These are phyloP conservation scores for Ectropis grisescens DNA, from an alignment of 1,140 invertebrate genomes.

Conservation along the genomic window DNA sequence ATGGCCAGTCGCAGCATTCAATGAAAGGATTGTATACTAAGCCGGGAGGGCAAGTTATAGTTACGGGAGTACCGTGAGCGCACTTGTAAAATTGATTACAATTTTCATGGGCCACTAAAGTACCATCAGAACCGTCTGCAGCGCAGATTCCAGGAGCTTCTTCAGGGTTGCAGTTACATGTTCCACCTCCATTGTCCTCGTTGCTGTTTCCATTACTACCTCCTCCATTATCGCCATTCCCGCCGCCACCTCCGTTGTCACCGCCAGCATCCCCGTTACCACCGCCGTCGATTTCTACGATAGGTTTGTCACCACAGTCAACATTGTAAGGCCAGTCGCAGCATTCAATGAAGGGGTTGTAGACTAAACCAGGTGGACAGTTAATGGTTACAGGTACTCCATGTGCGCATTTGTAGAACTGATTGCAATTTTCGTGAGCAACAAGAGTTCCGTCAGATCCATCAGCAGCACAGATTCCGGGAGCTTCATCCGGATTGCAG, in stretches of 20 bases:
- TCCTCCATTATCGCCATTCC: neutral
- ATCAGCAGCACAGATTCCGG: constrained; percentile 17
- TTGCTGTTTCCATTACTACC: constrained; percentile 1
- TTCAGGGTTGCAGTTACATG: constrained; percentile 6
- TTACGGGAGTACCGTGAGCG: constrained; percentile 6
- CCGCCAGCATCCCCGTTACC: neutral
- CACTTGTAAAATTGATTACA: constrained; percentile 15
- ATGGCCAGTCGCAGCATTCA: constrained; percentile 47
- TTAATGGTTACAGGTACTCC: constrained; percentile 10
- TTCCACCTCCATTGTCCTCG: neutral
- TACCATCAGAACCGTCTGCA: constrained; percentile 10
- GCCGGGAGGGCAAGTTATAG: constrained; percentile 2
- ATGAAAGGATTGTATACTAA: constrained; percentile 10
- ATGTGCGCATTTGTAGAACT: constrained; percentile 21
- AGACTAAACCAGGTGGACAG: constrained; percentile 50
- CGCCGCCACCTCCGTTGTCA: neutral
- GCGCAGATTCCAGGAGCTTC: constrained; percentile 5
- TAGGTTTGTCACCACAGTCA: constrained; percentile 15
- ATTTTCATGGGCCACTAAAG: constrained; percentile 12
- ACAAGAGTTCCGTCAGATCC: constrained; percentile 18
- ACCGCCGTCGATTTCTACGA: neutral
- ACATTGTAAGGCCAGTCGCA: constrained; percentile 74
- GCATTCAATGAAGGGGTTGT: constrained; percentile 67
- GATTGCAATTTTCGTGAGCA: constrained; percentile 23
- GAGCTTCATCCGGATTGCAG: constrained; percentile 18